Percentiles rank a stretch among this genome's conserved stretches.
phyloP scores from a whole-genome alignment of 2,113 vertebrate genomes.

The Callipepla squamata region DNA sequence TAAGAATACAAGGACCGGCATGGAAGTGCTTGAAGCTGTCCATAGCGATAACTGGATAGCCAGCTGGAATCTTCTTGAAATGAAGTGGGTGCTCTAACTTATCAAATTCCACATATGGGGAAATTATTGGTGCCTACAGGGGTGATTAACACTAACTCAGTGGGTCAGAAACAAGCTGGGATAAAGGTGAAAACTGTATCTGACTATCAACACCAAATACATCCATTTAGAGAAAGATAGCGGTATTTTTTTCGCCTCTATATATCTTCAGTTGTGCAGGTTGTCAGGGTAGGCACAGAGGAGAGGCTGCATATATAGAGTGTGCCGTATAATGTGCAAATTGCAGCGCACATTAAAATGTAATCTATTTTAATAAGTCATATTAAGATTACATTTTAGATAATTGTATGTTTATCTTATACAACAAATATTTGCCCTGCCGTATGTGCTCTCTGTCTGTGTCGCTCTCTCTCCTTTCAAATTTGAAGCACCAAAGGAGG shows the following conservation, averaged over 20 bases:
- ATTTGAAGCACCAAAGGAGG: conserved; percentile 33
- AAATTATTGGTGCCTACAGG: conserved; percentile 96
- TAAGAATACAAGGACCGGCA: conserved; percentile 89
- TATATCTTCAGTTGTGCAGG: conserved; percentile 80
- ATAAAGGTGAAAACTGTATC: conserved; percentile 94
- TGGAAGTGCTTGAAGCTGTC: conserved; percentile 93
- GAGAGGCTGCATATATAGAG: conserved; percentile 62
- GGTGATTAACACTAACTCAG: conserved; percentile 92
- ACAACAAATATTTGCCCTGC: conserved; percentile 78
- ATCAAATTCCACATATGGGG: conserved; percentile 97
- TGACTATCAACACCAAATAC: conserved; percentile 93
- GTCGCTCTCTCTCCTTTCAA: conserved; percentile 49
- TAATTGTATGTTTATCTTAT: conserved; percentile 77
- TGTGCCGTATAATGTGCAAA: conserved; percentile 76
- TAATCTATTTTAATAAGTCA: conserved; percentile 84
- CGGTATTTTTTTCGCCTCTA: conserved; percentile 61
- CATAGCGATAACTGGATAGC: conserved; percentile 92
- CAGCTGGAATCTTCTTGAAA: conserved; percentile 88
- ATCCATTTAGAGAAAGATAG: conserved; percentile 91
- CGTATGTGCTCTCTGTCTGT: background rate
- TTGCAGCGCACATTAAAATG: conserved; percentile 81
- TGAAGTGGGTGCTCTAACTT: conserved; percentile 96
- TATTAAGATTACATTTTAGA: conserved; percentile 84
- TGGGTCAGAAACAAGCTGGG: conserved; percentile 94
- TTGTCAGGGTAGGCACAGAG: conserved; percentile 78